Percentiles rank a stretch among this genome's conserved stretches.
These are phyloP conservation scores for Pampus argenteus DNA, from an alignment of 2,797 vertebrate genomes.

Conservation along the genomic window DNA sequence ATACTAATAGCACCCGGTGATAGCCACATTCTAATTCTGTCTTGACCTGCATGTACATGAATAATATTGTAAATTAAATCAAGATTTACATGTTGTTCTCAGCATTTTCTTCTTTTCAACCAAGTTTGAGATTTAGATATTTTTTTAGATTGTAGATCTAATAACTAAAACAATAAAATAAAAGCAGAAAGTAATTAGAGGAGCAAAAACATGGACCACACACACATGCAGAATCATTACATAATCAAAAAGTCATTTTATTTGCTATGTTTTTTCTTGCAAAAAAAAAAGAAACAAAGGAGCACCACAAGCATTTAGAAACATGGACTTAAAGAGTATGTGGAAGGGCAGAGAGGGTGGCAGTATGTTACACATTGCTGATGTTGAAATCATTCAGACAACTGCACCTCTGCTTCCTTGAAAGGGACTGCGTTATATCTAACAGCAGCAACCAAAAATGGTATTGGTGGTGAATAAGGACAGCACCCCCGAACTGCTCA, in stretches of 20 bases:
- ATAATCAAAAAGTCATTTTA: neutral
- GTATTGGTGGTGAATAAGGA: neutral
- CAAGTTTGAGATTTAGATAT: neutral
- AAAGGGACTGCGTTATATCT: neutral
- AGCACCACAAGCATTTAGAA: neutral
- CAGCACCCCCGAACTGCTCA: too few species aligned
- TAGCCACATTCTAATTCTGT: too few species aligned
- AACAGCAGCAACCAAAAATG: neutral
- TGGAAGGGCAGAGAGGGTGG: neutral
- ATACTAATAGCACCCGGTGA: neutral
- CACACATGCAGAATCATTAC: neutral
- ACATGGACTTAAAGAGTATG: neutral
- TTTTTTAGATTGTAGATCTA: neutral
- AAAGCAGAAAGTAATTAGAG: neutral
- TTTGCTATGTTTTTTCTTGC: too few species aligned
- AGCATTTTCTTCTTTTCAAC: too few species aligned
- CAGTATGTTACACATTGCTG: neutral
- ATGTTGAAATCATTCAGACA: neutral
- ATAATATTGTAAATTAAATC: too few species aligned
- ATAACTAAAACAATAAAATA: neutral
- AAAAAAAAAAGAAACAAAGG: neutral
- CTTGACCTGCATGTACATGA: too few species aligned
- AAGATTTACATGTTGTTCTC: too few species aligned
- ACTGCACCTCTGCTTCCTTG: conserved; percentile 23
- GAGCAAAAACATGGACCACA: neutral